Evolutionary conservation across 2,113 vertebrate genomes (phyloP), one percentile per base, ranked within the genome.

Genomic region (Passer domesticus): DNA sequence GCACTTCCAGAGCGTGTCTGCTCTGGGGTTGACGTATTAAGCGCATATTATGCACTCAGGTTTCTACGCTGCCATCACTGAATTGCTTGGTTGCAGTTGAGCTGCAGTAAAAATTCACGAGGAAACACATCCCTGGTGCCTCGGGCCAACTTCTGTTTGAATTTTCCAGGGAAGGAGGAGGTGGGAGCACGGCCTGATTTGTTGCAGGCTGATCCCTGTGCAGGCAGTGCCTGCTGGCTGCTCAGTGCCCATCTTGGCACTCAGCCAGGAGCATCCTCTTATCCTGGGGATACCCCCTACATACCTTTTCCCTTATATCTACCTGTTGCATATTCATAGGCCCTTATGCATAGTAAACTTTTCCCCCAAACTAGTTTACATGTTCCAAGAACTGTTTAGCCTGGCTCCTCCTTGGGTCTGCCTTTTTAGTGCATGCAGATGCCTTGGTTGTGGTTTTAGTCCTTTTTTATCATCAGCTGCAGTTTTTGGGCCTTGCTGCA

Each of bases 351-450:
- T 8, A 59, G 15, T 3, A 59, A 59, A 59, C 58, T 25, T 59
- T 59, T 17, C n/a, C 22, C 22, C 22, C 31, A 59, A 59, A 59
- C 3, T 25, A 59, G 23, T 37, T 59, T 17, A 17, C 58, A 17
- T 25, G n/a, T 25, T 59, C n/a, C 2, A 11, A 59, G 15, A 37
- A 17, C 4, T 59, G 10, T 37, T 59, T 59, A 59, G n/a, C 23
- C 2, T 37, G 7, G 2, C n/a, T 59, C 0, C 10, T 25, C n/a
- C n/a, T 59, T 59, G 15, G n/a, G 0, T 37, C 10, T 1, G 1
- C n/a, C 58, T 59, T 25, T 59, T 59, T 1, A 59, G 58, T 37
- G 58, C n/a, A 22, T 17, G 15, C 23, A 11, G 0, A 59, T 59
- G 17, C 23, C n/a, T 37, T 37, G 58, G 23, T 2, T 37, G 58